These are phyloP conservation scores for Ondatra zibethicus DNA, from an alignment of 2,113 vertebrate species.

Conservation along the genomic window DNA sequence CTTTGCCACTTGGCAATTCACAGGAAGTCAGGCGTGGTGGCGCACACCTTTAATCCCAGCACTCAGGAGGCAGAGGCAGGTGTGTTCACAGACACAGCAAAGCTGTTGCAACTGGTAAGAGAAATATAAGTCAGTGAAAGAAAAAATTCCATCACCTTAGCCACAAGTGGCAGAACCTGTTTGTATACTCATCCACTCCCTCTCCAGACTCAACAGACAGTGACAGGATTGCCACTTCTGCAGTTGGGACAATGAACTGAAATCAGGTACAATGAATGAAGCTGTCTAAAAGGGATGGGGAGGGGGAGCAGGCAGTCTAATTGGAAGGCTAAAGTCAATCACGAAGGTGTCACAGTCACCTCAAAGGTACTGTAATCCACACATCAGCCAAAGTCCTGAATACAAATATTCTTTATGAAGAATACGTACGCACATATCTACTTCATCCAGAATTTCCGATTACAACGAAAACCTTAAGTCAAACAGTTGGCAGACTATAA, in stretches of 20 bases:
- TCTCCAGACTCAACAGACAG: constrained; percentile 39
- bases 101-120: not conserved
- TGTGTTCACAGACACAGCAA: constrained; percentile 19
- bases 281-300: not conserved
- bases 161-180: constrained; percentile 73
- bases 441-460: not conserved
- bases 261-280: constrained; percentile 45
- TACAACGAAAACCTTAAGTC: not conserved
- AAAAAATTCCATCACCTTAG: constrained; percentile 54
- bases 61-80: not conserved
- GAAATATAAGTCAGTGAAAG: not conserved
- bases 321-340: not conserved
- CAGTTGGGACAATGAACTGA: not conserved
- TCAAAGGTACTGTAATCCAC: not conserved
- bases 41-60: not conserved
- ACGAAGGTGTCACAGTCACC: constrained; percentile 9
- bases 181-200: constrained; percentile 49
- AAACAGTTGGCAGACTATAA: not conserved
- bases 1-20: not conserved
- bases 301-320: not conserved
- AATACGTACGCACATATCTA: not conserved
- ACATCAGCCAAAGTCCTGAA: not conserved
- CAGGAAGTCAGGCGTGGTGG: too few species aligned
- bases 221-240: not conserved
- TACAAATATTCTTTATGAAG: constrained; percentile 3